Conservation (phyloP, 35 echinoderm and acorn worm species). For the Diadema setosum region DNA sequence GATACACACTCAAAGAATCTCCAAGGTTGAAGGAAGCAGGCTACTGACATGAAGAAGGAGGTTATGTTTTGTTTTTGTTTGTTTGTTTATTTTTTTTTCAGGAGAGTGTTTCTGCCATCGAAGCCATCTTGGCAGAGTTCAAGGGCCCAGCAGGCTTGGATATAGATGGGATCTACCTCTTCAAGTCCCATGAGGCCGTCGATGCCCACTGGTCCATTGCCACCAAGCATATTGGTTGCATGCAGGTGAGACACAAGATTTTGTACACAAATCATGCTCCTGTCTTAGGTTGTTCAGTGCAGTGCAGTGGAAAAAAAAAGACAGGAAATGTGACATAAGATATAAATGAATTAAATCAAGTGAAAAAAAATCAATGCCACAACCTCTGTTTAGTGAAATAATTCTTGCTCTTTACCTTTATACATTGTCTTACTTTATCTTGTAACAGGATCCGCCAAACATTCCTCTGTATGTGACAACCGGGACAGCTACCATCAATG, state of each 20-base stretch:
- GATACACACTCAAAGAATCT: too few species aligned
- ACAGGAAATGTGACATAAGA: background rate
- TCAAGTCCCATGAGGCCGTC: constrained; percentile 58
- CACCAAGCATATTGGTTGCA: constrained; percentile 64
- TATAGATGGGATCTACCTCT: constrained; percentile 56
- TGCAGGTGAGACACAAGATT: constrained; percentile 50
- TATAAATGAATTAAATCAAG: background rate
- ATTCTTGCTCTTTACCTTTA: background rate
- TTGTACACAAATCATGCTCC: background rate
- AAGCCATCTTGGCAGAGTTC: constrained; percentile 51
- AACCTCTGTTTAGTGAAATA: background rate
- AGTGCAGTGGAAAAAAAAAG: background rate
- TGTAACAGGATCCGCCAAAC: constrained; percentile 45
- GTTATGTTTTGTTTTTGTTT: too few species aligned
- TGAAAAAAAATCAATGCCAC: background rate
- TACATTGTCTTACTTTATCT: background rate
- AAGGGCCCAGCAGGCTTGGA: constrained; percentile 70
- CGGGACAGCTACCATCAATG: constrained; percentile 32
- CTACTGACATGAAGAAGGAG: too few species aligned
- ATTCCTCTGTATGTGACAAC: constrained; percentile 33
- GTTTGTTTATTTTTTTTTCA: constrained; percentile 26
- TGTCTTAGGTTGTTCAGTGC: background rate
- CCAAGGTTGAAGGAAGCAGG: too few species aligned
- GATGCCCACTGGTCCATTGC: constrained; percentile 55
- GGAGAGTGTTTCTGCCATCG: constrained; percentile 54